These are phyloP conservation scores for Periophthalmus modestus DNA, from an alignment of 2,113 vertebrate species.

Conservation along the genomic window DNA sequence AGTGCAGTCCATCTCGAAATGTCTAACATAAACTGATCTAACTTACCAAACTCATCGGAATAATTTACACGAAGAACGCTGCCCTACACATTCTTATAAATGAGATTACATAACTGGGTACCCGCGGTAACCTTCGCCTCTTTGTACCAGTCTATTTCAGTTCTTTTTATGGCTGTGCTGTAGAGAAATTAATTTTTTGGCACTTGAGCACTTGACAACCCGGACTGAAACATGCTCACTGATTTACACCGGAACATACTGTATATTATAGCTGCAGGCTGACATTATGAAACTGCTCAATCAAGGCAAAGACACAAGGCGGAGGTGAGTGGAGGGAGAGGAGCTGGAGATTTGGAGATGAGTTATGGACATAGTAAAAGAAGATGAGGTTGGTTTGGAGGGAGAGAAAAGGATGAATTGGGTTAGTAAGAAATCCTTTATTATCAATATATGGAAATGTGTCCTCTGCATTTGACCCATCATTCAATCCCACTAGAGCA, in stretches of 20 bases:
- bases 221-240: background rate
- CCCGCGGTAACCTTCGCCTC: background rate
- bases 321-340: background rate
- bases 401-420: background rate
- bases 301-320: background rate
- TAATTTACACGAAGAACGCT: background rate
- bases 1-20: background rate
- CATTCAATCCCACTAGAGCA: background rate
- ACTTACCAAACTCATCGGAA: background rate
- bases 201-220: background rate
- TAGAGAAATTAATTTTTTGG: slow-evolving; percentile 1
- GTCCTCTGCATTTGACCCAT: background rate
- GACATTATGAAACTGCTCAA: background rate
- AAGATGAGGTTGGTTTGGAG: background rate
- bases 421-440: background rate
- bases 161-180: background rate
- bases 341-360: background rate
- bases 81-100: background rate
- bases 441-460: background rate
- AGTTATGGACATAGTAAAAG: background rate
- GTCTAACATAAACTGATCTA: background rate
- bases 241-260: background rate
- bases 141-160: background rate
- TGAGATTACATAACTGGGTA: background rate
- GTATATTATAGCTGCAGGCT: background rate